Base-by-base conservation (phyloP, 2,113 vertebrate genomes). In the Micromys minutus region DNA sequence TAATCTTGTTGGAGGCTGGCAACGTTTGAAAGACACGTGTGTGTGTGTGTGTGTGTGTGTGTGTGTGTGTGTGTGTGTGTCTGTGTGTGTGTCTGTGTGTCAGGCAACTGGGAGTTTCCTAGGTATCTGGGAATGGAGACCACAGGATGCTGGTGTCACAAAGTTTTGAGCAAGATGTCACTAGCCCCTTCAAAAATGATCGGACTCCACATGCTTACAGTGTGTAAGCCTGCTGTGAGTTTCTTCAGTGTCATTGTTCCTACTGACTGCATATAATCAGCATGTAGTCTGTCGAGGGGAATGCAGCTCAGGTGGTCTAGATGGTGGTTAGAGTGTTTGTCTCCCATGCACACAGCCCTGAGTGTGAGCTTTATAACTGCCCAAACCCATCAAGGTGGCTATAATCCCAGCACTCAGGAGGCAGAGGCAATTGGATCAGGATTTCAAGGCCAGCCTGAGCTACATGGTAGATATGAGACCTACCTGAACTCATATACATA, bases 171-270 rank as follows among this genome's bases (percentile, higher is more conserved):
- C 39, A 21, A n/a, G 19, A 16, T 3, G 17, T 61, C 13, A 1
- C 2, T 2, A 1, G 4, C 42, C 36, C n/a, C 1, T 3, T 1
- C 19, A 1, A 3, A 72, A 45, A 0, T 2, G 11, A 0, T 79
- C 42, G 22, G 52, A 13, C 34, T 16, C 31, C 5, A 0, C 1
- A 0, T 7, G 42, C 21, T 50, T 11, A 9, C 6, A 0, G 42
- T 19, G 12, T 36, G 1, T 2, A 26, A 5, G 17, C 16, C 26
- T 61, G 8, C 12, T 6, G 26, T 63, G 7, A 17, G 26, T 0
- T 45, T 16, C 24, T 3, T 61, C 34, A 59, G 3, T 16, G 36
- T 5, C 6, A 36, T 36, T 55, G 50, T 55, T 7, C 12, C 45
- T 87, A 50, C 22, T 52, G 34, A 24, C 57, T 21, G 50, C 57